Percentiles rank a stretch among this genome's conserved stretches.
phyloP scores from a whole-genome alignment of 2,888 invertebrate genomes.

The Eustalomyia histrio region DNA sequence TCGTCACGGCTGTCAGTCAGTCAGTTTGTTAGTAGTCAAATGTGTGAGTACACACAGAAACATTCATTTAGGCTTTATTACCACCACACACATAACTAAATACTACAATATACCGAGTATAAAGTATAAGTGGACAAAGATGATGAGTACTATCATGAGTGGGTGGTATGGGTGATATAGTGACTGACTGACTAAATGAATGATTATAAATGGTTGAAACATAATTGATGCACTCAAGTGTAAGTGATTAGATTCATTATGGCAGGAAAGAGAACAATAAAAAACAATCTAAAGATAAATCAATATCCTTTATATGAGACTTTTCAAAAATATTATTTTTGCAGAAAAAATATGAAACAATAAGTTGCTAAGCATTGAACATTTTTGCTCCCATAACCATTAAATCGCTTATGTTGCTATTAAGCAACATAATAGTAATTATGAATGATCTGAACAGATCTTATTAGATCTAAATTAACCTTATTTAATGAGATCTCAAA shows the following conservation, averaged over 20 bases:
- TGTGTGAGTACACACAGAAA: conserved; percentile 21
- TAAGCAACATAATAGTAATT: too few species aligned
- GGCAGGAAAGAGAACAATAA: conserved; percentile 70
- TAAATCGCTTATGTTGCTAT: too few species aligned
- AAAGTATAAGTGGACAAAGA: neutral
- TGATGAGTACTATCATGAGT: neutral
- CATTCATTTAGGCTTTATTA: conserved; percentile 9
- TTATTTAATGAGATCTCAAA: too few species aligned
- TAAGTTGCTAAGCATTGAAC: neutral
- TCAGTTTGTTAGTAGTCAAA: conserved; percentile 49
- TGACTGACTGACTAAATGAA: conserved; percentile 46
- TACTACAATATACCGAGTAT: neutral
- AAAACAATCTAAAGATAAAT: conserved; percentile 53
- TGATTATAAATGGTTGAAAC: conserved; percentile 73
- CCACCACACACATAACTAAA: conserved; percentile 1
- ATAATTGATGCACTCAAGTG: conserved; percentile 79
- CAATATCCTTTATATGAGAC: conserved; percentile 39
- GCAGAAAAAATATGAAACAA: neutral
- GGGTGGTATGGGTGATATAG: conserved; percentile 15
- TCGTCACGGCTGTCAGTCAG: conserved; percentile 68
- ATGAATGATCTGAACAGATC: too few species aligned
- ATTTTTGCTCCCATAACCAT: too few species aligned
- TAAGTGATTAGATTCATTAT: conserved; percentile 80
- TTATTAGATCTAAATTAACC: too few species aligned
- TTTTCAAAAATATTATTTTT: neutral